Evolutionary conservation across 2,797 vertebrate genomes (phyloP), one percentile per base, ranked within the genome.

Genomic region (Neopelma chrysocephalum): DNA sequence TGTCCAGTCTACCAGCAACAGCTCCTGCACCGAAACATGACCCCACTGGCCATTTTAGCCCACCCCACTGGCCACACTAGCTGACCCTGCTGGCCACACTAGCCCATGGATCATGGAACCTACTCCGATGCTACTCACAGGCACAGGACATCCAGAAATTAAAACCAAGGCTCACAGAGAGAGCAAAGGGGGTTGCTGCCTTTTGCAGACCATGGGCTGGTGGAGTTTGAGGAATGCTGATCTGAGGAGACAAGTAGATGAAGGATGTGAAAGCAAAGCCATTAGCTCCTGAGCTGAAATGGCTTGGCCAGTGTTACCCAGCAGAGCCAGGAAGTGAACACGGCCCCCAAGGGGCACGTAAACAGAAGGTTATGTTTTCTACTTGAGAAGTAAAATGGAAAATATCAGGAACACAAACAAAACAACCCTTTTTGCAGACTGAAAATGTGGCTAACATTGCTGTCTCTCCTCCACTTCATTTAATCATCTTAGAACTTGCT

Each of bases 311-410:
- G 42, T 31, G 31, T 20, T 68, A 86, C 11, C 18, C 68, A 53
- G 42, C 42, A 81, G 80, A 91, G 40, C 14, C 0, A 4, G 51
- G 71, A 69, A 70, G 47, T 51, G 66, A 89, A 77, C 53, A 43
- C 0, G 2, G 64, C n/a, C 40, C 64, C 29, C 6, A 1, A 73
- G 51, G 40, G 48, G 23, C 48, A 68, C 3, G 10, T 69, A 88
- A 88, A 69, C 9, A 20, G 23, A 88, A 18, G 20, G 40, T 69
- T 86, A 57, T 45, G 22, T 82, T 95, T 77, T 77, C 71, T 40
- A 60, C 19, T 22, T 68, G 42, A 53, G 32, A 94, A 84, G 38
- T 47, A 77, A 91, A 82, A 73, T n/a, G 48, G n/a, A 80, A 95
- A 91, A 61, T 78, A 87, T 8, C 23, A 50, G 68, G 48, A 80